phyloP scores from a whole-genome alignment of 2,797 vertebrate genomes.

The Vespertilio murinus region DNA sequence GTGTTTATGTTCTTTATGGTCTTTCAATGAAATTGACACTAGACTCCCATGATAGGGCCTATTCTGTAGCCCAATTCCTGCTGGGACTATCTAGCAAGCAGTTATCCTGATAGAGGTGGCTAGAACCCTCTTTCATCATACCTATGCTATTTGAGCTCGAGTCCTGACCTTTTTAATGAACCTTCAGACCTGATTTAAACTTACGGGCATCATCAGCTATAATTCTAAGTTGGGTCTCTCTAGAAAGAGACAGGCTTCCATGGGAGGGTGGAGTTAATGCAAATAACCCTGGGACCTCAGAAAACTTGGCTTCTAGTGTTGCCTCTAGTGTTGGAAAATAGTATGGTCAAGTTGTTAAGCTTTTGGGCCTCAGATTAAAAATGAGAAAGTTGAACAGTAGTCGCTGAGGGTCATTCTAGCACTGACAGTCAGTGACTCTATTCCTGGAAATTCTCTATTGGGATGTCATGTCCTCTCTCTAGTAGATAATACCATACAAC shows the following conservation, averaged over 20 bases:
- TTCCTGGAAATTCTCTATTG: background rate
- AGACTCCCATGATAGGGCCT: background rate
- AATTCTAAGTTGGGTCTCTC: background rate
- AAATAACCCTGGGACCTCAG: background rate
- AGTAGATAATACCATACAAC: background rate
- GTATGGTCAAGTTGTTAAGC: background rate
- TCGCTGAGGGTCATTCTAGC: background rate
- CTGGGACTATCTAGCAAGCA: background rate
- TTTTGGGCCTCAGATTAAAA: background rate
- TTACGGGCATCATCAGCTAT: background rate
- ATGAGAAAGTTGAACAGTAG: background rate
- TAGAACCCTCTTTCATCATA: background rate
- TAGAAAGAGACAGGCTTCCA: background rate
- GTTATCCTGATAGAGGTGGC: background rate
- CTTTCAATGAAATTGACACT: background rate
- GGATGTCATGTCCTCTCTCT: background rate
- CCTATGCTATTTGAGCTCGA: background rate
- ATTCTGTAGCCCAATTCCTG: background rate
- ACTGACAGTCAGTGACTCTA: conserved; percentile 11
- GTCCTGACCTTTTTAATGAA: background rate
- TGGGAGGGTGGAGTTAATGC: background rate
- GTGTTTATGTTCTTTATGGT: conserved; percentile 4
- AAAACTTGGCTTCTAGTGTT: conserved; percentile 37
- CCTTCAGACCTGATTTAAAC: background rate
- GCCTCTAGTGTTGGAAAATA: background rate